Evolutionary conservation across 2,888 invertebrate species (phyloP).

Genomic region (Patella ulyssiponensis): DNA sequence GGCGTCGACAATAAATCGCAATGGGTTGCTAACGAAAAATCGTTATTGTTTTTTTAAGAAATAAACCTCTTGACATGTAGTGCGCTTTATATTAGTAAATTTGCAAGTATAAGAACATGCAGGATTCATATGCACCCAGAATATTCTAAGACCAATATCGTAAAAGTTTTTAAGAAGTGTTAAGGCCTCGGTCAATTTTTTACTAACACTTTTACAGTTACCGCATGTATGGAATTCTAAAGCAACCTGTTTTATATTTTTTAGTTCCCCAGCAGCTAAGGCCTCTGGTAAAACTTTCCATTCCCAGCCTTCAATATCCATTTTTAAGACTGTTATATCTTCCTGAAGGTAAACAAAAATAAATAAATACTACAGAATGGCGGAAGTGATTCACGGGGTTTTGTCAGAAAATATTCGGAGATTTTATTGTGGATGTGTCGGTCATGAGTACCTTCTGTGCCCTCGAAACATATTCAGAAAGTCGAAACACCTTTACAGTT

Average conservation of each 20-base stretch:
- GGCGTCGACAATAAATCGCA: too few relatives aligned
- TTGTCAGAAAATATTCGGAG: too few relatives aligned
- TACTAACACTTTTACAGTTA: conserved; percentile 44
- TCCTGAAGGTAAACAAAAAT: conserved; percentile 31
- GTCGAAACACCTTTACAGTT: too few relatives aligned
- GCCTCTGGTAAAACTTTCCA: conserved; percentile 53
- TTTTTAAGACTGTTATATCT: conserved; percentile 49
- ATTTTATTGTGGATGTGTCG: too few relatives aligned
- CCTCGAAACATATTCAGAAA: too few relatives aligned
- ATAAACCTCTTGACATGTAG: conserved; percentile 51
- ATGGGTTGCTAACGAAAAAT: not conserved
- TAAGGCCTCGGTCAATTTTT: conserved; percentile 48
- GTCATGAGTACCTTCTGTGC: too few relatives aligned
- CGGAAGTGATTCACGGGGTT: too few relatives aligned
- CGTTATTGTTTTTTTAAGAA: conserved; percentile 3
- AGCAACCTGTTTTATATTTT: conserved; percentile 47
- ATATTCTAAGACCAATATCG: conserved; percentile 52
- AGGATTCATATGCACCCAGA: conserved; percentile 53
- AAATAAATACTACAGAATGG: too few relatives aligned
- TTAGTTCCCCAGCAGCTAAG: conserved; percentile 42
- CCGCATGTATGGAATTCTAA: conserved; percentile 55
- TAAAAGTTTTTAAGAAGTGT: conserved; percentile 51
- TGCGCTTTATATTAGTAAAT: conserved; percentile 44
- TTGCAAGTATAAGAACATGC: conserved; percentile 56
- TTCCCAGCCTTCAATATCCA: conserved; percentile 62